phyloP scores from a whole-genome alignment of 1,140 invertebrate species.

The Hesperophylax magnus region DNA sequence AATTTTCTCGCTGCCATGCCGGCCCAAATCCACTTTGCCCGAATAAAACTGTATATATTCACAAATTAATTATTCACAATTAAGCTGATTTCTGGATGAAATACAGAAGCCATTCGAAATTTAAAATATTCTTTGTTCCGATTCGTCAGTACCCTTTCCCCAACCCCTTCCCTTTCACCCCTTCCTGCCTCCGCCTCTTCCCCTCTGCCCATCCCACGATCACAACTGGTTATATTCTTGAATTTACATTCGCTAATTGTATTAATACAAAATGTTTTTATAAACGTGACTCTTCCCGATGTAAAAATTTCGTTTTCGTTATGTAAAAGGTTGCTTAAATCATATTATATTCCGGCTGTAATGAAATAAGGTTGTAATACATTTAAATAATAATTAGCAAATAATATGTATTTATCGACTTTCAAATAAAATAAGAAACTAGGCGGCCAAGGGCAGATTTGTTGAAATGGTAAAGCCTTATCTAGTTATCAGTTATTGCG shows the following conservation, averaged over 20 bases:
- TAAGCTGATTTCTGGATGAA: conserved; percentile 57
- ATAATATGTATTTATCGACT: too few species aligned
- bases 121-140: conserved; percentile 57
- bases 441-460: too few species aligned
- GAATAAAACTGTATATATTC: conserved; percentile 58
- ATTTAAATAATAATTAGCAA: neutral
- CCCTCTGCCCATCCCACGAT: conserved; percentile 8
- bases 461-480: too few species aligned
- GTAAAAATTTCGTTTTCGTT: conserved; percentile 23
- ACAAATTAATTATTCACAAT: conserved; percentile 59
- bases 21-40: conserved; percentile 54
- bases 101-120: conserved; percentile 58
- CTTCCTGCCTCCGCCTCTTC: too few species aligned
- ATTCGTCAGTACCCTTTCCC: conserved; percentile 44
- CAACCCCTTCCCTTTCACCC: too few species aligned
- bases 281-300: conserved; percentile 24
- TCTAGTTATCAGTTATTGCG: too few species aligned
- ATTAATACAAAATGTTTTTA: conserved; percentile 49
- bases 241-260: conserved; percentile 58
- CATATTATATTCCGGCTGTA: neutral
- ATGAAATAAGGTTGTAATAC: conserved; percentile 3
- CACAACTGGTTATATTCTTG: conserved; percentile 50
- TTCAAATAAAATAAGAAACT: too few species aligned
- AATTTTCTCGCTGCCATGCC: conserved; percentile 21
- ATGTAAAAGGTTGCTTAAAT: conserved; percentile 12